Conservation (phyloP, 1,140 invertebrate species). For the Cephus cinctus region DNA sequence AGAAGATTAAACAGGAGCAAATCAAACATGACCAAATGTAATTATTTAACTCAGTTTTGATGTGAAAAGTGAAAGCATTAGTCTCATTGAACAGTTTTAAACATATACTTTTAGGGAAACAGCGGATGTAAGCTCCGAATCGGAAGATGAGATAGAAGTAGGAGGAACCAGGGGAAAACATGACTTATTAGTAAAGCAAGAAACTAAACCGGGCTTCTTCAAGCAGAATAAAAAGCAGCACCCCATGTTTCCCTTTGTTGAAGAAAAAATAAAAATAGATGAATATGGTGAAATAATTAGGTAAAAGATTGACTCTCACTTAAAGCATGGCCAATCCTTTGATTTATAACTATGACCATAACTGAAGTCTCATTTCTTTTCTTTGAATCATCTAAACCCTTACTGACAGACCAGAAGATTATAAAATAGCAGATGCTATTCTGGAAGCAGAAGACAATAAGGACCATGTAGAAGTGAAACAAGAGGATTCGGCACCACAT, state of each 20-base stretch:
- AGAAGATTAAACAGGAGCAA: conserved; percentile 60
- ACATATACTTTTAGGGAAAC: conserved; percentile 60
- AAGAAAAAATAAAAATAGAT: conserved; percentile 90
- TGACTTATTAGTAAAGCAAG: conserved; percentile 86
- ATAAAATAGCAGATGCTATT: conserved; percentile 73
- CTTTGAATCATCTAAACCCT: no score
- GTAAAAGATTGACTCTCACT: conserved; percentile 47
- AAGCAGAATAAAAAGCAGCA: conserved; percentile 92
- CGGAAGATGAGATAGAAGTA: conserved; percentile 84
- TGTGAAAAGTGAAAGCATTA: no score
- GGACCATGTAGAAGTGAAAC: conserved; percentile 67
- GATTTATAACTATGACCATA: no score
- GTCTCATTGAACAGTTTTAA: no score
- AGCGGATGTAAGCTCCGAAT: conserved; percentile 75
- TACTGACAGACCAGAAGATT: conserved; percentile 87
- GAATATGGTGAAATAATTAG: conserved; percentile 94
- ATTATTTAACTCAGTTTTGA: no score
- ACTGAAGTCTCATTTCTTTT: no score
- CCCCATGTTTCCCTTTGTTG: conserved; percentile 94
- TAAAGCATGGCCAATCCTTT: no score
- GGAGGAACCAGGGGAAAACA: conserved; percentile 76
- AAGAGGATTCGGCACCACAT: conserved; percentile 58
- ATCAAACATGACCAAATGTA: conserved; percentile 55
- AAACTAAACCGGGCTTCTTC: conserved; percentile 79
- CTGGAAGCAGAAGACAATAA: conserved; percentile 70